Conservation (phyloP, 1,140 invertebrate genomes). For the Thereuonema tuberculata region DNA sequence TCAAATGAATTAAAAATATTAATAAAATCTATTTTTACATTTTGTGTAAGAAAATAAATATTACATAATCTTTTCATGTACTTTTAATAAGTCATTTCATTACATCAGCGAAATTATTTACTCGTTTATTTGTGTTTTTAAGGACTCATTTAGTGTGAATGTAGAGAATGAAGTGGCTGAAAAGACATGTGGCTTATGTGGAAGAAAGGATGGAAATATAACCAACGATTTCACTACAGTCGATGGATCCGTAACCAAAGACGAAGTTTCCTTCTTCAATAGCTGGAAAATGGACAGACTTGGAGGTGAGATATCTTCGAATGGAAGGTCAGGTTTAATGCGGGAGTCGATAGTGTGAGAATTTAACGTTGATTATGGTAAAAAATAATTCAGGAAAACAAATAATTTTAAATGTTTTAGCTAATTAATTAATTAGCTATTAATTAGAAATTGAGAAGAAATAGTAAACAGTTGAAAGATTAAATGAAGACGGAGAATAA, state of each 20-base stretch:
- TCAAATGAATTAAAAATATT: too few relatives aligned
- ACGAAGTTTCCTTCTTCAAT: conserved; percentile 41
- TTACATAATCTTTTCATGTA: conserved; percentile 11
- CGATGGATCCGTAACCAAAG: conserved; percentile 34
- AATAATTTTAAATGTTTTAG: not conserved
- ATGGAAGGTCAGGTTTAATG: too few relatives aligned
- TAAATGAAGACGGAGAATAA: too few relatives aligned
- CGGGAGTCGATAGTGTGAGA: too few relatives aligned
- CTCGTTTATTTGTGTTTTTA: conserved; percentile 6
- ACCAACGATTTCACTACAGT: conserved; percentile 52
- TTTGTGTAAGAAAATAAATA: conserved; percentile 1
- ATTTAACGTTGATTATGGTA: not conserved
- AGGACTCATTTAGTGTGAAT: conserved; percentile 46
- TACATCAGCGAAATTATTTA: not conserved
- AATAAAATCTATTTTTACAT: too few relatives aligned
- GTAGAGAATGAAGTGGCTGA: conserved; percentile 55
- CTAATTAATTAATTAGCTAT: too few relatives aligned
- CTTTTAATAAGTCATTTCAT: not conserved
- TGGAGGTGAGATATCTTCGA: conserved; percentile 36
- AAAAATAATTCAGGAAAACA: not conserved
- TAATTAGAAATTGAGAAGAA: too few relatives aligned
- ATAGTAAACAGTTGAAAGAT: too few relatives aligned
- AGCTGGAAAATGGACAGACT: conserved; percentile 50
- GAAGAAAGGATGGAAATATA: conserved; percentile 50
- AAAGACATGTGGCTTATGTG: conserved; percentile 64